Conservation (phyloP, 92 coral and sea anemone genomes). For the Palythoa heliodiscus region DNA sequence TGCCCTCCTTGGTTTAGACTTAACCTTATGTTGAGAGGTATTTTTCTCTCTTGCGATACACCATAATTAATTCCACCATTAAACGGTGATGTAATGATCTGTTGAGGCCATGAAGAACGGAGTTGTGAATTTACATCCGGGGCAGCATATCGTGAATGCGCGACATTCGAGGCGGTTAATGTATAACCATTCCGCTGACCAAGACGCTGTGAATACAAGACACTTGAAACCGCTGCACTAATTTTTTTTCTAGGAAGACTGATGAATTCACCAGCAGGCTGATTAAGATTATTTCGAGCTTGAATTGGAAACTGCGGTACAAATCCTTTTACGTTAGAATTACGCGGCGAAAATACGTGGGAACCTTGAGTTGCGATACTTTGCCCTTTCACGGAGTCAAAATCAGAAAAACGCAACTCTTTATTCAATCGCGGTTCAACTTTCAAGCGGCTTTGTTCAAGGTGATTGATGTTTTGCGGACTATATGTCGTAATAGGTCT, state of each 20-base stretch:
- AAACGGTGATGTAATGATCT: not conserved
- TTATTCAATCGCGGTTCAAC: not conserved
- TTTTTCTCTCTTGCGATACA: not conserved
- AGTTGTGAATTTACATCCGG: not conserved
- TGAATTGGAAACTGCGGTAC: not conserved
- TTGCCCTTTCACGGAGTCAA: not conserved
- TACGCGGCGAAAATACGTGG: not conserved
- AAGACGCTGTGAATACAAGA: not conserved
- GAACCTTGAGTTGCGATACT: not conserved
- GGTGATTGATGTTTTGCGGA: not conserved
- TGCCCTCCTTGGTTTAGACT: not conserved
- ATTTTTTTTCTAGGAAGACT: not conserved
- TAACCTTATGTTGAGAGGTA: not conserved
- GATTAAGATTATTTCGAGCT: slow-evolving; percentile 6
- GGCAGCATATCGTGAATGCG: not conserved
- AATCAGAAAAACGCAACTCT: not conserved
- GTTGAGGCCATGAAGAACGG: not conserved
- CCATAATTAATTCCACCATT: slow-evolving; percentile 13
- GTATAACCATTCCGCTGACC: not conserved
- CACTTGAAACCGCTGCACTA: not conserved
- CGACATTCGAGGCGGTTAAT: slow-evolving; percentile 1
- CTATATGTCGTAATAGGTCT: not conserved
- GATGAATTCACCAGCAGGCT: slow-evolving; percentile 21
- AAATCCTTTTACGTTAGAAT: not conserved
- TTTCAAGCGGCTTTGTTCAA: not conserved